Base-by-base conservation (phyloP, 2,113 vertebrate genomes). In the Piliocolobus tephrosceles region DNA sequence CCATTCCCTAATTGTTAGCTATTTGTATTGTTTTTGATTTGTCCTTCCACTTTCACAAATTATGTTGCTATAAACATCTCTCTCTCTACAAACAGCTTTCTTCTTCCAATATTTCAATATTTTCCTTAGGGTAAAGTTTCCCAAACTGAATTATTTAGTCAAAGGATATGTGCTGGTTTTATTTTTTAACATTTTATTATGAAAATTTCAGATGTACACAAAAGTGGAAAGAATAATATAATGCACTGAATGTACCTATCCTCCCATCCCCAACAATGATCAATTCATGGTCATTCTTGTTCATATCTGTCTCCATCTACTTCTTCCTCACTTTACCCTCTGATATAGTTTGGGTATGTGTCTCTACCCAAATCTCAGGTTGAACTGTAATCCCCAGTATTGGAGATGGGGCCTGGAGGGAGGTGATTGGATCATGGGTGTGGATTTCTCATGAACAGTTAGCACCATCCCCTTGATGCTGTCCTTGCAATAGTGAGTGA, bases 11-110 rank as follows among this genome's bases (percentile, higher is more conserved):
- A 96, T 95, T 1, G 5, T 85, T 84, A 96, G 94, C 76, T 95
- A 68, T 96, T 95, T 96, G 80, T 90, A 84, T 84, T 95, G 82
- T 82, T 97, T 94, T 76, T 96, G 66, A 95, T 83, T 95, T 93
- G 96, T 68, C 18, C 35, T 93, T 80, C 83, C 18, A 85, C 8
- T 88, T 96, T 93, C 79, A 97, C 75, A 94, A 95, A 93, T 96
- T 78, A 96, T 45, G 5, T 93, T 73, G 72, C 58, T 94, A 68
- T 95, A 93, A 96, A 93, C 80, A 88, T 96, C 70, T 84, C 22
- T 84, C 27, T 84, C 61, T 64, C 38, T 91, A 78, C 79, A 90
- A 86, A 85, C 73, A 85, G 6, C 66, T 90, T 95, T 93, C 45
- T 92, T 85, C 78, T 70, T 61, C 30, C 17, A 96, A 45, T 80